Evolutionary conservation across 2,797 vertebrate species (phyloP).

Genomic region (Phrynocephalus vlangalii): DNA sequence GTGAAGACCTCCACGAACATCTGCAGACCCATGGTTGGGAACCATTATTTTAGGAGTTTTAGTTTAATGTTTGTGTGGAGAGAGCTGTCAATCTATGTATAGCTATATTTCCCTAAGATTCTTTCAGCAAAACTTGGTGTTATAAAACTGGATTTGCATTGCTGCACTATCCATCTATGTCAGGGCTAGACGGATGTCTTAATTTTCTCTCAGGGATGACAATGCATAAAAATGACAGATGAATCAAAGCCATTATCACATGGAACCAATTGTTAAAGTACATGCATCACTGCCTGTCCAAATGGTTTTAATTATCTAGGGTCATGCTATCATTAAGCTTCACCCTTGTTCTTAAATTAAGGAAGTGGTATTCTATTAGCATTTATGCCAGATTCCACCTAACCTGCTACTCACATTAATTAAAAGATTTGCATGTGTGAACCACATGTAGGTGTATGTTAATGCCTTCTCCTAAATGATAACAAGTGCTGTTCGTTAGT

Average conservation of each 20-base stretch:
- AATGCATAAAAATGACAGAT: neutral
- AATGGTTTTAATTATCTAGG: neutral
- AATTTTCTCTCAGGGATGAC: neutral
- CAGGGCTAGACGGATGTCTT: neutral
- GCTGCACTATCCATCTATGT: neutral
- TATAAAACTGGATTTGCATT: neutral
- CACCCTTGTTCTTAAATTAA: neutral
- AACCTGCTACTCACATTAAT: neutral
- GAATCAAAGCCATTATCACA: neutral
- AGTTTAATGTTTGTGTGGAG: too few relatives aligned
- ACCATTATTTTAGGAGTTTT: too few relatives aligned
- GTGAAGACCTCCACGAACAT: too few relatives aligned
- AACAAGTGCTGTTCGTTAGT: neutral
- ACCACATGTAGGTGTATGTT: neutral
- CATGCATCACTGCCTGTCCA: neutral
- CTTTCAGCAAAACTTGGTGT: neutral
- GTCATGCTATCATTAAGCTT: neutral
- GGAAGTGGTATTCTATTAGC: conserved; percentile 6
- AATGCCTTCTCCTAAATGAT: neutral
- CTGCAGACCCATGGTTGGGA: too few relatives aligned
- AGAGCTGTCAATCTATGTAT: neutral
- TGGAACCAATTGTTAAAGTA: neutral
- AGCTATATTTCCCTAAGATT: neutral
- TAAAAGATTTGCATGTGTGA: neutral
- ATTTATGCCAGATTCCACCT: neutral